Evolutionary conservation across 2,888 invertebrate species (phyloP).

Genomic region (Scaptomyza caliginosa): DNA sequence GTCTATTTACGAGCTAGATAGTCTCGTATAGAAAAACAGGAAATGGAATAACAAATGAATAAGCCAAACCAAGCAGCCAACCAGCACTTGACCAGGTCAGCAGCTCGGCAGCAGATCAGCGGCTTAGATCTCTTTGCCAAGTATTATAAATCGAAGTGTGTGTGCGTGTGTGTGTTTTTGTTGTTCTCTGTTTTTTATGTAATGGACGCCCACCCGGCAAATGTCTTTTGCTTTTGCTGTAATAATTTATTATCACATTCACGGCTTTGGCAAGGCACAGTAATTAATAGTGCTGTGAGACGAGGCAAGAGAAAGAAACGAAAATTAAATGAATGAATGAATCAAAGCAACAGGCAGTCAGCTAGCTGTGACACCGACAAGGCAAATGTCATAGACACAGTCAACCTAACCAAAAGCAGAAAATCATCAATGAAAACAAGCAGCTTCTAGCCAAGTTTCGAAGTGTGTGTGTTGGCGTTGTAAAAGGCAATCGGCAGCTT

Average conservation of each 20-base stretch:
- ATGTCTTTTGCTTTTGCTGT: slow-evolving; percentile 64
- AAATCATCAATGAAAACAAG: slow-evolving; percentile 72
- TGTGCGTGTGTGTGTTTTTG: slow-evolving; percentile 14
- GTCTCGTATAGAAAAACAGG: slow-evolving; percentile 32
- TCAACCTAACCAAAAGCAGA: slow-evolving; percentile 17
- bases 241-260: slow-evolving; percentile 80
- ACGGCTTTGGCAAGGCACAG: slow-evolving; percentile 60
- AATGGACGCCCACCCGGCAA: slow-evolving; percentile 64
- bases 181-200: slow-evolving; percentile 19
- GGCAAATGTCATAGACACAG: slow-evolving; percentile 31
- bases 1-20: slow-evolving; percentile 22
- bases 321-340: slow-evolving; percentile 77
- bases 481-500: slow-evolving; percentile 73
- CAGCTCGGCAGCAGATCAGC: slow-evolving; percentile 9
- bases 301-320: slow-evolving; percentile 14
- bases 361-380: slow-evolving; percentile 42
- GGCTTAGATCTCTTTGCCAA: slow-evolving; percentile 17
- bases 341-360: slow-evolving; percentile 35
- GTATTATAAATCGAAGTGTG: slow-evolving; percentile 47
- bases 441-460: slow-evolving; percentile 43
- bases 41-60: slow-evolving; percentile 34
- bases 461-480: slow-evolving; percentile 67
- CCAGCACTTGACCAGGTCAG: slow-evolving; percentile 41
- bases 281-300: slow-evolving; percentile 59
- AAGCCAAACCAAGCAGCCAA: slow-evolving; percentile 9